Percentiles rank a stretch among this genome's conserved stretches.
These are phyloP conservation scores for Drosophila neotestacea DNA, from an alignment of 2,888 invertebrate genomes.

Conservation along the genomic window DNA sequence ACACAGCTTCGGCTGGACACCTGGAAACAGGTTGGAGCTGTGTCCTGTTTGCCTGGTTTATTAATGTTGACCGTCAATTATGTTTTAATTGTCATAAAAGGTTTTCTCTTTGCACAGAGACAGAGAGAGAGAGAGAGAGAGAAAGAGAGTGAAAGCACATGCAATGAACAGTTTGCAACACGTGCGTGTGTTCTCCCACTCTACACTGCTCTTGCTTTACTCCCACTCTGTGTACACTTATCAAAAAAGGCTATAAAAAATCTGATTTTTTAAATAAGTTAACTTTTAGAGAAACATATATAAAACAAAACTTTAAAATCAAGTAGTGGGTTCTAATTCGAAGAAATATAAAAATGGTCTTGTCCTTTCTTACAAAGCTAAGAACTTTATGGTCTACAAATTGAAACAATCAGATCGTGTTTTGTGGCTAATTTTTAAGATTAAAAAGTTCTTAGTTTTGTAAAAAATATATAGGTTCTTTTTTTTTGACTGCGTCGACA, in stretches of 20 bases:
- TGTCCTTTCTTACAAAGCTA: too few species aligned
- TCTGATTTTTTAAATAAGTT: too few species aligned
- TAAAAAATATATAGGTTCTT: too few species aligned
- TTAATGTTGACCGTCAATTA: slow-evolving; percentile 85
- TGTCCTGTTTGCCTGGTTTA: slow-evolving; percentile 66
- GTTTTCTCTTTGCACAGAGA: slow-evolving; percentile 62
- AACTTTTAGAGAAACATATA: too few species aligned
- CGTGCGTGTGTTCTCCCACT: slow-evolving; percentile 23
- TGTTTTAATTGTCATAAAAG: slow-evolving; percentile 86
- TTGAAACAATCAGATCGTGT: too few species aligned
- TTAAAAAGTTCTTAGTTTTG: too few species aligned
- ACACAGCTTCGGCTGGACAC: slow-evolving; percentile 21
- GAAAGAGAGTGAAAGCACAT: slow-evolving; percentile 8
- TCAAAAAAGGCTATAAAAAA: neutral
- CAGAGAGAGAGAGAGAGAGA: neutral
- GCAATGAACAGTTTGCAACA: slow-evolving; percentile 44
- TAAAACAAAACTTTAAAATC: too few species aligned
- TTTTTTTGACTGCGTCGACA: too few species aligned
- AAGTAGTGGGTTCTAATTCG: too few species aligned
- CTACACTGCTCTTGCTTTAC: neutral
- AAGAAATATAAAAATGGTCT: too few species aligned
- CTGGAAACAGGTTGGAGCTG: slow-evolving; percentile 1
- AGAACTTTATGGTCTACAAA: too few species aligned
- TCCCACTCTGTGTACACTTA: neutral
- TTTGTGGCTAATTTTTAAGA: too few species aligned